A percentile compares a stretch with the other conserved stretches of the same genome.
Conservation (phyloP, 2,797 vertebrate genomes). For the Intellagama lesueurii region DNA sequence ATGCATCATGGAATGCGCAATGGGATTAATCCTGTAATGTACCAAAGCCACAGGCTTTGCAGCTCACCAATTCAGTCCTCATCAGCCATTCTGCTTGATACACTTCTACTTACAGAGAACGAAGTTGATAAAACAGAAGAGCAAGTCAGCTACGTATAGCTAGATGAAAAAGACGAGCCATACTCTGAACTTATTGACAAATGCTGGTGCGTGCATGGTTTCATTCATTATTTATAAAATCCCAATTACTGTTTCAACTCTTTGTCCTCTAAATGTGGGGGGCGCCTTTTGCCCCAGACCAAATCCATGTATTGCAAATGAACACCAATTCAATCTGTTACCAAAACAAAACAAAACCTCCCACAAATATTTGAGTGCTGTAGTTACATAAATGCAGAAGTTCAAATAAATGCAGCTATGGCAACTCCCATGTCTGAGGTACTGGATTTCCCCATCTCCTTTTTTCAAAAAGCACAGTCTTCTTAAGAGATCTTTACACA, state of each 20-base stretch:
- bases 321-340: slow-evolving; percentile 54
- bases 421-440: slow-evolving; percentile 25
- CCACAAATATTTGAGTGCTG: slow-evolving; percentile 48
- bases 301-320: slow-evolving; percentile 30
- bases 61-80: slow-evolving; percentile 82
- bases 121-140: slow-evolving; percentile 87
- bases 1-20: slow-evolving; percentile 89
- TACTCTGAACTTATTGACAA: slow-evolving; percentile 5
- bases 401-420: slow-evolving; percentile 71
- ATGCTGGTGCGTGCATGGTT: slow-evolving; percentile 50
- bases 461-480: slow-evolving; percentile 29
- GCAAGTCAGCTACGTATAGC: slow-evolving; percentile 89
- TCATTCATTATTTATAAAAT: slow-evolving; percentile 69
- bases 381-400: slow-evolving; percentile 53
- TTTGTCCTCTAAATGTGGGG: slow-evolving; percentile 48
- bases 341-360: slow-evolving; percentile 15
- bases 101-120: slow-evolving; percentile 87
- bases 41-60: slow-evolving; percentile 87
- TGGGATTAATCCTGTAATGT: slow-evolving; percentile 86
- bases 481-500: not conserved
- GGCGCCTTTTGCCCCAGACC: slow-evolving; percentile 37
- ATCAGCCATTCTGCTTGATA: slow-evolving; percentile 83
- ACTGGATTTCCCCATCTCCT: slow-evolving; percentile 40
- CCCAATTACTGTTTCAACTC: slow-evolving; percentile 58
- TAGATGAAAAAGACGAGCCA: not conserved